Base-by-base conservation (phyloP, 1,140 invertebrate species). In the Aradophagus sp. region DNA sequence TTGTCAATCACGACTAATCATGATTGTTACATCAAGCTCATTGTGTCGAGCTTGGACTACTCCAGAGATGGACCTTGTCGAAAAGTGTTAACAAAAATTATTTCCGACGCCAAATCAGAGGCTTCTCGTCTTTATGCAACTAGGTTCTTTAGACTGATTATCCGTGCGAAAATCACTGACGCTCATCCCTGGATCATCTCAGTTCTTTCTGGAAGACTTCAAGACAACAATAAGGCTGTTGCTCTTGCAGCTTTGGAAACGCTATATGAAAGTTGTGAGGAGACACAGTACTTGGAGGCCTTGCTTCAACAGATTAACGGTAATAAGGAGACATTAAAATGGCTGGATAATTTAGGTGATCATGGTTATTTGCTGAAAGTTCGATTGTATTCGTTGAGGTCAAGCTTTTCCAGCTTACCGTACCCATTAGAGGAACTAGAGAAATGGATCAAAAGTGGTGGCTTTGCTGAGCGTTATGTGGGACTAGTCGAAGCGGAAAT, bases 231-330 rank as follows among this genome's bases (percentile, higher is more conserved):
- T 31, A 90, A 90, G 58, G 86, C 89, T 12, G 91, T 98, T 4
- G 90, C 92, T 0, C 86, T 93, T 23, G 89, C 91, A 8, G 95
- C 97, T 1, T 79, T 97, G 10, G 89, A 91, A 53, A 91, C 93
- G 35, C 86, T 98, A n/a, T 93, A 97, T 76, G 97, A 98, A 88
- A 94, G 95, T 13, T 96, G 93, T 78, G 93, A 96, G 84, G 90
- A 96, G 52, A 89, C 91, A 47, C 92, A 94, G 75, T 95, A 93
- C 82, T 83, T 97, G 19, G 92, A 95, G 72, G 90, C 91, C 50
- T 83, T 98, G 20, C 89, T 78, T 10, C 76, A 79, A 3, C 72
- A 79, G 42, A 67, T 81, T 1, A 76, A 53, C 1, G 66, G 38
- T 23, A 73, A 75, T 12, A 66, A 58, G 26, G 73, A 82, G 5